Evolutionary conservation across 2,797 vertebrate genomes (phyloP).

Genomic region (Tadarida brasiliensis): DNA sequence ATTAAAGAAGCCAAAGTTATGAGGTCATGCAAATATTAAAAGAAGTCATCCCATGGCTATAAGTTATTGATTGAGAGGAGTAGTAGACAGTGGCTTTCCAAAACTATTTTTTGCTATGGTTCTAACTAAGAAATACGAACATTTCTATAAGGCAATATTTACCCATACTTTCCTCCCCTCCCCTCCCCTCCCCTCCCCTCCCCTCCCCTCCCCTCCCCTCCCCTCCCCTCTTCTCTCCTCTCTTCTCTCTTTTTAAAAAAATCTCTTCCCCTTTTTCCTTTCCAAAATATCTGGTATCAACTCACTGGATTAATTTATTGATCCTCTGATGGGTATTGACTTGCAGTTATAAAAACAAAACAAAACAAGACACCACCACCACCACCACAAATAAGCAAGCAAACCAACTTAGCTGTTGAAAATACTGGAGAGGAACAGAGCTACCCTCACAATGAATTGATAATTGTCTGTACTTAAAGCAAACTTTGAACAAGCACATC

Average conservation of each 20-base stretch:
- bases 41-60: neutral
- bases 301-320: neutral
- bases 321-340: neutral
- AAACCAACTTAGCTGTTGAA: neutral
- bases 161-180: neutral
- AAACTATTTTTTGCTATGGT: neutral
- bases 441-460: neutral
- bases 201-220: too few relatives aligned
- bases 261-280: neutral
- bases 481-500: neutral
- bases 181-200: accelerated
- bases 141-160: neutral
- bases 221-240: accelerated
- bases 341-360: conserved; percentile 6
- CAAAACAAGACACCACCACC: too few relatives aligned
- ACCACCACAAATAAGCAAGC: neutral
- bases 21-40: neutral
- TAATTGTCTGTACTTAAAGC: neutral
- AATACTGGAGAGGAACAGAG: neutral
- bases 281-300: neutral
- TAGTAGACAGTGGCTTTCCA: neutral
- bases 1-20: conserved; percentile 16
- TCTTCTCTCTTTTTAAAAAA: accelerated
- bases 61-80: neutral
- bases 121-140: neutral